Conservation (phyloP, 2,888 invertebrate species). For the Philonicus albiceps region DNA sequence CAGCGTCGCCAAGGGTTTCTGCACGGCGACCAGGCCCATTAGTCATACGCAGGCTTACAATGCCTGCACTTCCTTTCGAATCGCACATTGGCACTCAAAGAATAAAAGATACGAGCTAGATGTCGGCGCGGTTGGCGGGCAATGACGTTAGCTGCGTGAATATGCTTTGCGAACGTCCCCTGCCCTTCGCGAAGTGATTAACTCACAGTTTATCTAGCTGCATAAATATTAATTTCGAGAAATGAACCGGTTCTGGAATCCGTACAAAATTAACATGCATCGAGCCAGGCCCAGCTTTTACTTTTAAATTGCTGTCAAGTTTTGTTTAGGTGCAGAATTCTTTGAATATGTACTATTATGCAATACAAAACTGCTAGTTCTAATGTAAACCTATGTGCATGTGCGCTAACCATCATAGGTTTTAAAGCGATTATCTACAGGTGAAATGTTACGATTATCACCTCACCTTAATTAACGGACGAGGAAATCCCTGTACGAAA, state of each 20-base stretch:
- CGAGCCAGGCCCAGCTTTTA: slow-evolving; percentile 13
- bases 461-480: not conserved
- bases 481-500: not conserved
- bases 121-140: not conserved
- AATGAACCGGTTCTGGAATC: slow-evolving; percentile 3
- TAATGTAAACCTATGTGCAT: not conserved
- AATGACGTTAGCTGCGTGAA: not conserved
- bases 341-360: not conserved
- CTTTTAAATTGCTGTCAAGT: not conserved
- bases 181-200: not conserved
- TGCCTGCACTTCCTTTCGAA: slow-evolving; percentile 5
- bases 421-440: not conserved
- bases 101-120: slow-evolving; percentile 4
- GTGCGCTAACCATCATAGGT: not conserved
- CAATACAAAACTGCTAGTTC: not conserved
- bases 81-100: slow-evolving; percentile 4
- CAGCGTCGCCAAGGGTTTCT: not conserved
- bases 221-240: slow-evolving; percentile 36
- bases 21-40: not conserved
- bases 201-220: not conserved
- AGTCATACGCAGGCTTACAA: not conserved
- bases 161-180: not conserved
- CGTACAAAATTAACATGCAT: not conserved
- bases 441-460: not conserved
- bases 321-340: not conserved